phyloP scores from a whole-genome alignment of 2,797 vertebrate species.

The Lepidocolaptes lacrymiger region DNA sequence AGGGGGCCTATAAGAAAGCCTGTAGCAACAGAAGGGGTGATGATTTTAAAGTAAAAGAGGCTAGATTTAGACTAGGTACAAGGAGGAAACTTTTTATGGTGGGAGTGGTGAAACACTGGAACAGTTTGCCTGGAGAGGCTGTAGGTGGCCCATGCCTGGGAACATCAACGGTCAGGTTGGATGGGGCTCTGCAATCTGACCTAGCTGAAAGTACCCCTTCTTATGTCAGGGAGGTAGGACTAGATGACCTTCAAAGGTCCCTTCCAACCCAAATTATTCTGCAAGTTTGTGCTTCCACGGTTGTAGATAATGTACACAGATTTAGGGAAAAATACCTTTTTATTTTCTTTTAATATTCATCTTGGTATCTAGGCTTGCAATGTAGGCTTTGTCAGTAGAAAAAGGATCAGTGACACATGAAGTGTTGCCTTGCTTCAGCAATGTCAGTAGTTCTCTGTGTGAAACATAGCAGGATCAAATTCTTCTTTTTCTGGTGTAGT shows the following conservation, averaged over 20 bases:
- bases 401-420: background rate
- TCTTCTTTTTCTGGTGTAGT: background rate
- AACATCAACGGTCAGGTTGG: background rate
- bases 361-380: background rate
- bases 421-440: background rate
- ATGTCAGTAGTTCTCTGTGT: background rate
- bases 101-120: background rate
- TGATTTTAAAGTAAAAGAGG: background rate
- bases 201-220: background rate
- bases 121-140: fast-evolving
- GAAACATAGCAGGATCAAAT: background rate
- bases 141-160: background rate
- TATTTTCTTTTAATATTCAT: background rate
- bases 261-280: background rate
- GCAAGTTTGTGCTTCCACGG: fast-evolving
- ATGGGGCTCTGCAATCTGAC: background rate
- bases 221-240: fast-evolving
- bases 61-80: background rate
- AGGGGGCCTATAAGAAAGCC: background rate
- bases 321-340: background rate
- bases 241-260: background rate
- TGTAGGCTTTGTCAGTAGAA: background rate
- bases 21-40: fast-evolving
- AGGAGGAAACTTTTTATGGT: background rate
- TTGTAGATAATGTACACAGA: background rate